phyloP scores from a whole-genome alignment of 1,140 invertebrate genomes.

The Pseudomyrmex sp. region DNA sequence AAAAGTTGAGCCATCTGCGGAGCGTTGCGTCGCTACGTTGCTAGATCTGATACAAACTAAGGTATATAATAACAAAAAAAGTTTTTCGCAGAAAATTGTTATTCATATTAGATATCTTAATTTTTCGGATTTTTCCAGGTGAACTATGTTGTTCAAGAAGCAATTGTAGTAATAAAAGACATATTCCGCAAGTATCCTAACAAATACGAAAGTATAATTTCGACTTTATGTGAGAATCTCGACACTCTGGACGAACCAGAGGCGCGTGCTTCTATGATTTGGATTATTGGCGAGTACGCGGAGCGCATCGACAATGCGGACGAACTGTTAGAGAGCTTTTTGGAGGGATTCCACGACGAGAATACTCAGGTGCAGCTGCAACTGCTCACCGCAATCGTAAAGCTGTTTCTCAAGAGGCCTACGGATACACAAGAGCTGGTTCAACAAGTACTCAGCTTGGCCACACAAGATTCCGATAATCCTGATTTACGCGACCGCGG shows the following conservation, averaged over 20 bases:
- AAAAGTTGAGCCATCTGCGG: slow-evolving; percentile 99
- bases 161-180: slow-evolving; percentile 99
- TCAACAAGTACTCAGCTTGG: slow-evolving; percentile 96
- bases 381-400: slow-evolving; percentile 98
- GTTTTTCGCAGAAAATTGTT: not conserved
- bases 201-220: slow-evolving; percentile 99
- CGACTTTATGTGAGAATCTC: slow-evolving; percentile 99
- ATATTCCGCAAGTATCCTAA: slow-evolving; percentile 99
- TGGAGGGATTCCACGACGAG: slow-evolving; percentile 99
- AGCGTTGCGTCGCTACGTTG: slow-evolving; percentile 98
- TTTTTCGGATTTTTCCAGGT: slow-evolving; percentile 84
- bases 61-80: slow-evolving; percentile 82
- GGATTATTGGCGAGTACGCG: slow-evolving; percentile 99
- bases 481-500: slow-evolving; percentile 99
- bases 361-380: slow-evolving; percentile 99
- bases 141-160: slow-evolving; percentile 99
- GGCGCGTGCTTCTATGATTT: slow-evolving; percentile 99
- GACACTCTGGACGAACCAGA: slow-evolving; percentile 99
- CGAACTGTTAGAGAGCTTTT: slow-evolving; percentile 98
- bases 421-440: slow-evolving; percentile 99
- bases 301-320: slow-evolving; percentile 99
- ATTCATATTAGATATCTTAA: not conserved
- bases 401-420: slow-evolving; percentile 98
- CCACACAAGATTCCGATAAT: slow-evolving; percentile 99
- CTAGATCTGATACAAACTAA: slow-evolving; percentile 99